phyloP scores from a whole-genome alignment of 2,113 vertebrate genomes.

The Cryptomyrus ogoouensis region DNA sequence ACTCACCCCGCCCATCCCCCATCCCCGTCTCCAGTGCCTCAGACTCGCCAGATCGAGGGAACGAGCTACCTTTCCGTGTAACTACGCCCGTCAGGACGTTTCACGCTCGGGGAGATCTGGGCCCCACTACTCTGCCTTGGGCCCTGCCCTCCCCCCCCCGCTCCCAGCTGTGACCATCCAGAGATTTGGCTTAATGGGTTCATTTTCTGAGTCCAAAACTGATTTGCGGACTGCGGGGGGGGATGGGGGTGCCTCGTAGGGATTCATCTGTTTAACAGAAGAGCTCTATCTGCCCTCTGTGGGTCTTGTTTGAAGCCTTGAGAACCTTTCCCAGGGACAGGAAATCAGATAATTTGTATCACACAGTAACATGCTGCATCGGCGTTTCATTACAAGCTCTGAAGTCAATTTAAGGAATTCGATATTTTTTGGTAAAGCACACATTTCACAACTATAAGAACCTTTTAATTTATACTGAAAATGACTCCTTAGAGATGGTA shows the following conservation, averaged over 20 bases:
- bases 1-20: neutral
- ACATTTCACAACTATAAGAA: neutral
- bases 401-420: neutral
- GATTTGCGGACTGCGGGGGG: neutral
- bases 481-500: neutral
- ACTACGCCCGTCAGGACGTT: neutral
- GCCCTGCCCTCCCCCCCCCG: neutral
- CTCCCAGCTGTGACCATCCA: neutral
- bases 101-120: neutral
- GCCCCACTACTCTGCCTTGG: neutral
- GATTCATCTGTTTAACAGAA: neutral
- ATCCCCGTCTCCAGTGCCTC: neutral
- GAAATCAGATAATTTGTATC: neutral
- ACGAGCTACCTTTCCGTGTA: neutral
- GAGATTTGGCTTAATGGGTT: neutral
- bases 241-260: neutral
- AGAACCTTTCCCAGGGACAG: neutral
- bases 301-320: neutral
- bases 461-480: neutral
- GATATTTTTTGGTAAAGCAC: neutral
- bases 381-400: neutral
- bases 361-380: neutral
- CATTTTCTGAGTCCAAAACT: neutral
- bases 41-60: neutral
- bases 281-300: neutral